A percentile compares a stretch with the other conserved stretches of the same genome.
These are phyloP conservation scores for Pangasius sanitwongsei DNA, from an alignment of 2,797 vertebrate genomes.

Conservation along the genomic window DNA sequence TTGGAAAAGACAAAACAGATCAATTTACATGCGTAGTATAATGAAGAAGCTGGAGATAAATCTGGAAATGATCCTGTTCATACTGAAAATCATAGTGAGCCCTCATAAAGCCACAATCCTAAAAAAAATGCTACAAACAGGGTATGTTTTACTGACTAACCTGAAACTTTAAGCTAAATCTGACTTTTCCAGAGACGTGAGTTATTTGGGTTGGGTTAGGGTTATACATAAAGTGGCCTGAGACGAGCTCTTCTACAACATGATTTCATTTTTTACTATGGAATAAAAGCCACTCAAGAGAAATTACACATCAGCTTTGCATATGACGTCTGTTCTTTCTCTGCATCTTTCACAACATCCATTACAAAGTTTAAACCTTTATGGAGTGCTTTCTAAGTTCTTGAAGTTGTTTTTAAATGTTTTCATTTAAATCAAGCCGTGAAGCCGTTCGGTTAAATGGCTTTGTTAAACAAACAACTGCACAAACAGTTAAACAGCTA, in stretches of 20 bases:
- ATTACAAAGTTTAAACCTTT: not conserved
- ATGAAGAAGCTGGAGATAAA: not conserved
- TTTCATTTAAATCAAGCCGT: not conserved
- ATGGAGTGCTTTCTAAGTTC: not conserved
- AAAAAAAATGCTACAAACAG: not conserved
- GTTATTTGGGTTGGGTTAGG: not conserved
- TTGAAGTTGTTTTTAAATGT: not conserved
- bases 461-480: not conserved
- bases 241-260: not conserved
- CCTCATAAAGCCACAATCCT: not conserved
- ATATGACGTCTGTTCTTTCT: slow-evolving; percentile 6
- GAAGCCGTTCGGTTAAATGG: not conserved
- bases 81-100: not conserved
- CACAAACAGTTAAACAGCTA: not conserved
- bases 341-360: not conserved
- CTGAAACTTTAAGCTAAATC: not conserved
- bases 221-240: not conserved
- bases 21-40: not conserved
- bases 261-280: slow-evolving; percentile 29
- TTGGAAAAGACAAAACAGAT: not conserved
- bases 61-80: not conserved
- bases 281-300: slow-evolving; percentile 26
- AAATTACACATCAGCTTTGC: slow-evolving; percentile 8
- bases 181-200: not conserved
- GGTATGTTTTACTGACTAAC: not conserved